phyloP scores from a whole-genome alignment of 2,113 vertebrate genomes.

The Mesoclemmys tuberculata region DNA sequence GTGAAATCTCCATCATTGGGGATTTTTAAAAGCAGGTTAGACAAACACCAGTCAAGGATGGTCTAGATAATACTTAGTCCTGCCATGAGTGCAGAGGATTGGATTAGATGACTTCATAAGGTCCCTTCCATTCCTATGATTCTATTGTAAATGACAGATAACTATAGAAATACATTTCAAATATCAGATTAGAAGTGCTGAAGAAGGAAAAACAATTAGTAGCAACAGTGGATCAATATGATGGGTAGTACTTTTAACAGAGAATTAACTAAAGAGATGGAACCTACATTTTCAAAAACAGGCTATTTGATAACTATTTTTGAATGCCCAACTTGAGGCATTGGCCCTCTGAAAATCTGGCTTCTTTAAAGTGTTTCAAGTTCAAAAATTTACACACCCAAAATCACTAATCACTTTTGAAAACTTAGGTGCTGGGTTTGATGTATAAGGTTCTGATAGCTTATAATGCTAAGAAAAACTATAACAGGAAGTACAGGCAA shows the following conservation, averaged over 20 bases:
- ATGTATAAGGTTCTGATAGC: not conserved
- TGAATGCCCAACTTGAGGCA: no score
- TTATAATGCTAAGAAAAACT: not conserved
- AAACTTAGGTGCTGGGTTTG: not conserved
- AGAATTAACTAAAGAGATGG: not conserved
- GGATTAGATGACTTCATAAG: no score
- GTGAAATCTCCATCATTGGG: no score
- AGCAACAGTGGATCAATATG: not conserved
- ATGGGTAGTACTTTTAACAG: not conserved
- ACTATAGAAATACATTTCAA: not conserved
- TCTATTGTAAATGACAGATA: no score
- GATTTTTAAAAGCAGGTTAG: no score
- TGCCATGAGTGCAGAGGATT: no score
- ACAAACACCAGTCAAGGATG: no score
- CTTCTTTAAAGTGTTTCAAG: not conserved
- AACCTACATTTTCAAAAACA: not conserved
- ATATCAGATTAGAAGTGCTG: not conserved
- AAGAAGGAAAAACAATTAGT: not conserved
- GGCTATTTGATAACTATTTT: not conserved
- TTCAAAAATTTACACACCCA: not conserved
- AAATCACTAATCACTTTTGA: not conserved
- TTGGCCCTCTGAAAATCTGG: no score
- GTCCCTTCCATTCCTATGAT: no score
- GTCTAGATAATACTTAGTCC: no score
- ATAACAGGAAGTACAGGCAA: no score